phyloP scores from a whole-genome alignment of 2,113 vertebrate genomes.

The Bagarius yarrelli region DNA sequence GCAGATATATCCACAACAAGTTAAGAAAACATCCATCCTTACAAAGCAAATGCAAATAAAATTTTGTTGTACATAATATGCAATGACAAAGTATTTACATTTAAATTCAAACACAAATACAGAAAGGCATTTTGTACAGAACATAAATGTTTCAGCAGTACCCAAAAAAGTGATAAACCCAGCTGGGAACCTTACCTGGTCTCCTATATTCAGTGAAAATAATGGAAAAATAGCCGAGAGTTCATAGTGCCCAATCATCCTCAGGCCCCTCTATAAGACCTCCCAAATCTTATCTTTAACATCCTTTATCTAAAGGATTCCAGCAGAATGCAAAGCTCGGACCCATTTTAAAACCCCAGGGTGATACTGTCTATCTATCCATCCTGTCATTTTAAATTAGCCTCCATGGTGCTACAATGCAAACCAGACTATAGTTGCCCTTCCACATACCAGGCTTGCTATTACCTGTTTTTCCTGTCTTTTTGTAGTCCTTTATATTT shows the following conservation, averaged over 20 bases:
- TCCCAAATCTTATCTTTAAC: constrained; percentile 63
- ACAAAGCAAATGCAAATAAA: too few relatives aligned
- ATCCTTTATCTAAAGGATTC: constrained; percentile 49
- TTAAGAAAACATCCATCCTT: too few relatives aligned
- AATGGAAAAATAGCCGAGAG: constrained; percentile 38
- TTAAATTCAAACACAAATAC: too few relatives aligned
- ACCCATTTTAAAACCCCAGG: constrained; percentile 53
- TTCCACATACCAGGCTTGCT: constrained; percentile 48
- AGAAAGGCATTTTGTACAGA: too few relatives aligned
- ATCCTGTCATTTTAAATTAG: constrained; percentile 66
- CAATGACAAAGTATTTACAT: too few relatives aligned
- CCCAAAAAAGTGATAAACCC: neutral
- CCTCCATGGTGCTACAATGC: constrained; percentile 48
- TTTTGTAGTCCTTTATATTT: constrained; percentile 18
- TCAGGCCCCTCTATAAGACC: constrained; percentile 36
- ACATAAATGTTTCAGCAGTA: too few relatives aligned
- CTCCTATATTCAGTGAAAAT: constrained; percentile 9
- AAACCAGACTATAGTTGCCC: constrained; percentile 61
- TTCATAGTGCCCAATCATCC: constrained; percentile 9
- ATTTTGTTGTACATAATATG: too few relatives aligned
- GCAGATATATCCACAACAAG: too few relatives aligned
- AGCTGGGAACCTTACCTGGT: neutral
- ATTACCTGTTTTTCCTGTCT: constrained; percentile 38
- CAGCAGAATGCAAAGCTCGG: constrained; percentile 62
- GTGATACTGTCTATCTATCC: constrained; percentile 36